Conservation (phyloP, 64 coral and sea anemone species). For the Hydrozoanthus tunicans region DNA sequence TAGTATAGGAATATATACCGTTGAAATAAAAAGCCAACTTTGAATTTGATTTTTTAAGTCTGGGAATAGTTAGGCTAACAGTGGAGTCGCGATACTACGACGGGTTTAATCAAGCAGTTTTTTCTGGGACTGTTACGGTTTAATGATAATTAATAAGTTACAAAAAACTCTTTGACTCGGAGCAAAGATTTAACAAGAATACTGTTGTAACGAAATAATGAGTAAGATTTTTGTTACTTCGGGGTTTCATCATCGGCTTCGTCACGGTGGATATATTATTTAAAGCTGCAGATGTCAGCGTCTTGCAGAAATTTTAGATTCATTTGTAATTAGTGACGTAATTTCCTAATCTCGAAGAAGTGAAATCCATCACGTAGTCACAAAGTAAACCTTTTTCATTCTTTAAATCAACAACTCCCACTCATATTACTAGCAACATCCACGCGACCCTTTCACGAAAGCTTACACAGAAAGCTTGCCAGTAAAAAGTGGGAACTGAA, state of each 20-base stretch:
- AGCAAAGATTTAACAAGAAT: no score
- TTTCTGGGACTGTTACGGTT: no score
- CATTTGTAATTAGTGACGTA: neutral
- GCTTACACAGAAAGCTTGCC: neutral
- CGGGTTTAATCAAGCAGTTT: no score
- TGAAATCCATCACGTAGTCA: constrained; percentile 51
- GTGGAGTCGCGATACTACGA: no score
- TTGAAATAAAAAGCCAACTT: no score
- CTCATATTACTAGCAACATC: neutral
- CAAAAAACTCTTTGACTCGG: no score
- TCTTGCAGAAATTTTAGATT: neutral
- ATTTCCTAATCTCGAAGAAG: neutral
- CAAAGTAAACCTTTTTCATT: neutral
- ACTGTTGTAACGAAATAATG: neutral
- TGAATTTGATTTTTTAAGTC: no score
- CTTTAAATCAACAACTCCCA: neutral
- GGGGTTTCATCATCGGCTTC: neutral
- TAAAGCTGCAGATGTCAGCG: neutral
- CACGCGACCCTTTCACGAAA: neutral
- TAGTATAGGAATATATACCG: no score
- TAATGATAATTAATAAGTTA: no score
- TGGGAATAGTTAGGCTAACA: no score
- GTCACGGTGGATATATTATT: neutral
- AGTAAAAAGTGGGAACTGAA: neutral
- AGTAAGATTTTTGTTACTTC: neutral